Base-by-base conservation (phyloP, 2,888 invertebrate genomes). In the Orthosia gothica region DNA sequence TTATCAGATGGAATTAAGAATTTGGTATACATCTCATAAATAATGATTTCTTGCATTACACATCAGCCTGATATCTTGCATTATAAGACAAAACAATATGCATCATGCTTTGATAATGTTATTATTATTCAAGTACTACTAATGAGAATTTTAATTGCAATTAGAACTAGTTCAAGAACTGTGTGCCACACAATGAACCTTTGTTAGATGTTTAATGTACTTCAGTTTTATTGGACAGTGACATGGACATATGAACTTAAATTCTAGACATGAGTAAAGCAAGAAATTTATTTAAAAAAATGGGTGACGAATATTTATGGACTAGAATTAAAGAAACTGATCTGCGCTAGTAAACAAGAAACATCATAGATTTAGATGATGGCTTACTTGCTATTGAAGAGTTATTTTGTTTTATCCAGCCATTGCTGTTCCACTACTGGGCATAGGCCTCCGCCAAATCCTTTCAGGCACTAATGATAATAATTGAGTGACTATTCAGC, bases 131-230 rank as follows among this genome's bases (percentile, higher is more conserved):
- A 64, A 59, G 16, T 20, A 55, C 12, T 61, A 72, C 64, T 72
- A 78, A 65, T 69, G 26, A 66, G 79, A 57, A 77, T 72, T 78
- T 72, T 66, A 71, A 75, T 80, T 75, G 67, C 69, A 72, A 71
- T 67, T 71, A 69, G 83, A 69, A 69, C 57, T 62, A 50, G 80
- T 65, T 72, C 67, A 78, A 80, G 63, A 32, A 61, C 20, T 67
- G 5, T 0, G 18, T 1, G 16, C 15, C 18, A 52, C n/a, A 67
- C 26, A 55, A 67, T 50, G 55, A 70, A 54, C 70, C 77, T 82
- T 79, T 79, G 82, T 79, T 67, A 4, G 20, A 20, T 76, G 23
- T 64, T 75, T 13, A 50, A 59, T 72, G 54, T 59, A n/a, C 20
- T 61, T 61, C 20, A 45, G 1, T 54, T 16, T 23, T 47, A 63